Base-by-base conservation (phyloP, 2,113 vertebrate genomes). In the Eptesicus fuscus region DNA sequence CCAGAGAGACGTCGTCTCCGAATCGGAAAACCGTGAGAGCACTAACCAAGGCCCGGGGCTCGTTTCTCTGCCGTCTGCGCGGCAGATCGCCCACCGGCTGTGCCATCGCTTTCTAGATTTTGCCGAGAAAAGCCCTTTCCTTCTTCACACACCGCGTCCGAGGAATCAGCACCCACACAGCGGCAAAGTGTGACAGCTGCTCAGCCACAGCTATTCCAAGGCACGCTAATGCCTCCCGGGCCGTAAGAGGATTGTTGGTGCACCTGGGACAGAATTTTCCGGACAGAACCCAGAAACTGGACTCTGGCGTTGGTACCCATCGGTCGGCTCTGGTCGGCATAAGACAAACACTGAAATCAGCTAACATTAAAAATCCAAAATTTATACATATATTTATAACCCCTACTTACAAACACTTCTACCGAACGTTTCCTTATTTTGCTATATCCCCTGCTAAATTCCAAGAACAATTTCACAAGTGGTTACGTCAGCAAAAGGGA, bases 281-380 rank as follows among this genome's bases (percentile, higher is more conserved):
- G 49, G 10, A 79, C 10, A 85, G 44, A 74, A 74, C 51, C 53
- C 49, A 69, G 23, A 23, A 65, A 88, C 10, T 28, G 28, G n/a
- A 86, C n/a, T 93, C 83, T 51, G 78, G 47, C 47, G 47, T 23
- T 44, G 13, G 6, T 37, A 67, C 35, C 69, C 42, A 61, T 44
- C 47, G 47, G 40, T 59, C 83, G 47, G 93, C 78, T 61, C 30
- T 0, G 18, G 32, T 89, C 12, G 44, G 17, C 56, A 79, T 32
- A 85, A 95, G 44, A 92, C 74, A 65, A 97, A 97, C 11, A 94
- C 16, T 73, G 35, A 93, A 86, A 94, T 70, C 32, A 76, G 0
- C 28, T 61, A 76, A 73, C 70, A 87, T 18, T 53, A 49, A 86
- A 83, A 65, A 51, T 59, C 49, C 12, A 44, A 83, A 61, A 78